Base-by-base conservation (phyloP, 2,797 vertebrate genomes). In the Oceanodroma leucorhoa region DNA sequence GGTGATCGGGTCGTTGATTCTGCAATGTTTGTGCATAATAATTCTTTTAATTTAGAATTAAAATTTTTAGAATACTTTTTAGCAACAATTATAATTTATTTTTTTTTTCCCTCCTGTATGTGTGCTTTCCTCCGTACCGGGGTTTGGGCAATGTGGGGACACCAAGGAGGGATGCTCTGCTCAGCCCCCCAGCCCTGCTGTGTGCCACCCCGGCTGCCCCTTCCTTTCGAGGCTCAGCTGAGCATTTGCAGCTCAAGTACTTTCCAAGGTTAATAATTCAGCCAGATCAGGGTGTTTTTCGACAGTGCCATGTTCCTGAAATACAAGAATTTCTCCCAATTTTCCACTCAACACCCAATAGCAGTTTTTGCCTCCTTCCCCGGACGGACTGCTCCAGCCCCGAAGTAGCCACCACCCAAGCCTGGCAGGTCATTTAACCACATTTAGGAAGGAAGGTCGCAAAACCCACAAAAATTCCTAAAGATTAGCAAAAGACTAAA, bases 341-440 rank as follows among this genome's bases (percentile, higher is more conserved):
- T 92, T 71, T 38, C 45, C 60, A 27, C 32, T 7, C 6, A 0
- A 32, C 0, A 11, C n/a, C 22, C 51, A 50, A 1, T 6, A 1
- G 0, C 1, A 3, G 6, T 27, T 81, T 61, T 53, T 23, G 20
- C 43, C 14, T 53, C 55, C 17, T 36, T 45, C 43, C 55, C 32
- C 1, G 3, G 19, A 69, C 36, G 36, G 32, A 36, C 4, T 5
- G 27, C 3, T 1, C 32, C 54, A 61, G 46, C 32, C 45, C 43
- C 1, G 0, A 34, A 21, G 6, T 1, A 1, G 14, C 22, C 1
- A 0, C 34, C 32, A 0, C 34, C 32, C 1, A 1, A 55, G 26
- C 48, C 45, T 5, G 0, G 5, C 1, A 2, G 53, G 60, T 57
- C 62, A 15, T n/a, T 60, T 9, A 55, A 62, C 12, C 29, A 21